These are phyloP conservation scores for Dolomedes plantarius DNA, from an alignment of 2,888 invertebrate species.

Conservation along the genomic window DNA sequence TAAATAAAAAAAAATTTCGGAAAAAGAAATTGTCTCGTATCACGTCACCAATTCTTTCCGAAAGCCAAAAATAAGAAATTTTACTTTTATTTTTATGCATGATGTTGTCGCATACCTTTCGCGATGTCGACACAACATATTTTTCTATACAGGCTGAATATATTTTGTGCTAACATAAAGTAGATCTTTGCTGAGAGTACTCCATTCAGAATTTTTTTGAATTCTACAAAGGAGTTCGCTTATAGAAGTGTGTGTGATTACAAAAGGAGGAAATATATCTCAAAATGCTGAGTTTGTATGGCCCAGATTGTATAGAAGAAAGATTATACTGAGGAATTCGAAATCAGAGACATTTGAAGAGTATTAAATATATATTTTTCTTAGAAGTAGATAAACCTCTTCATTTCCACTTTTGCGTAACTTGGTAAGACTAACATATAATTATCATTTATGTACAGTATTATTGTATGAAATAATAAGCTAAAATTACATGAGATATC, in stretches of 20 bases:
- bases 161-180: neutral
- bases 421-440: too few species aligned
- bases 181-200: neutral
- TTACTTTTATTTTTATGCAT: neutral
- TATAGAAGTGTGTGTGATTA: too few species aligned
- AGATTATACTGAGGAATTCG: too few species aligned
- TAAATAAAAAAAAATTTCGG: too few species aligned
- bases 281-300: neutral
- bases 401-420: too few species aligned
- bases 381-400: too few species aligned
- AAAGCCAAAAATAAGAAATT: neutral
- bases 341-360: too few species aligned
- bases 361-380: too few species aligned
- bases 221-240: too few species aligned
- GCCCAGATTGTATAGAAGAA: neutral
- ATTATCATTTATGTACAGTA: too few species aligned
- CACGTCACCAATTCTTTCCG: neutral
- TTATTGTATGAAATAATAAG: too few species aligned
- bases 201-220: neutral
- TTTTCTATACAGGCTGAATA: neutral
- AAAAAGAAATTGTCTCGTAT: neutral
- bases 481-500: too few species aligned
- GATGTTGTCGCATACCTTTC: neutral
- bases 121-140: conserved; percentile 5
- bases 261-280: neutral